A percentile compares a stretch with the other conserved stretches of the same genome.
These are phyloP conservation scores for Emys orbicularis DNA, from an alignment of 2,797 vertebrate species.

Conservation along the genomic window DNA sequence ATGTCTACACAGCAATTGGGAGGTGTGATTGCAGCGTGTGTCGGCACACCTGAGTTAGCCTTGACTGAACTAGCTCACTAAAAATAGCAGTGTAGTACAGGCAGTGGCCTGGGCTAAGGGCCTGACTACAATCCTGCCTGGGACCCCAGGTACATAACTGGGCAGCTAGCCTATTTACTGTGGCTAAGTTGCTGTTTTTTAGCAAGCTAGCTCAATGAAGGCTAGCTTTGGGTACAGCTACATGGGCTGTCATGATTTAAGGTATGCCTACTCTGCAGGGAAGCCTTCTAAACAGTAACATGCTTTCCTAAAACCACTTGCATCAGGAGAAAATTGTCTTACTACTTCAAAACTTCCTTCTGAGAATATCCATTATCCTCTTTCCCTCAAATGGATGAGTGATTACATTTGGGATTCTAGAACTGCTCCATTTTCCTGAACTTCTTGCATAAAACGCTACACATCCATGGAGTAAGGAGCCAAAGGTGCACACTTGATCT, in stretches of 20 bases:
- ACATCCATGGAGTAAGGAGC: not conserved
- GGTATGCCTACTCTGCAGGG: too few species aligned
- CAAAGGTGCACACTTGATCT: not conserved
- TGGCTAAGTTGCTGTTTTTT: not conserved
- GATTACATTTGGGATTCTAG: not conserved
- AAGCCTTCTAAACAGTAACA: not conserved
- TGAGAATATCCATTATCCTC: not conserved
- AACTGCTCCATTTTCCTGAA: not conserved
- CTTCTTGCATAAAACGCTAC: not conserved
- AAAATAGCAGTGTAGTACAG: not conserved
- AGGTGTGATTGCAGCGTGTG: not conserved
- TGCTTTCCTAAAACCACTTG: not conserved
- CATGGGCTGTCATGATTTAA: too few species aligned
- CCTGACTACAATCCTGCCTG: not conserved
- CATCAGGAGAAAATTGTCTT: not conserved
- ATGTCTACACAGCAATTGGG: too few species aligned
- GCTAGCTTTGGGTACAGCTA: not conserved
- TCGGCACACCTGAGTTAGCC: not conserved
- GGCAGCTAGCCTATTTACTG: not conserved
- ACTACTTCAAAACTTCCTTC: not conserved
- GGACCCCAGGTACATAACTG: not conserved
- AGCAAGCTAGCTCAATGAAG: not conserved
- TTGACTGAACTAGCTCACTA: not conserved
- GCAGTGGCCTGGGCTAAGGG: not conserved
- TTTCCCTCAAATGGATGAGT: not conserved